These are phyloP conservation scores for Odontophorus gujanensis DNA, from an alignment of 2,113 vertebrate genomes.

Conservation along the genomic window DNA sequence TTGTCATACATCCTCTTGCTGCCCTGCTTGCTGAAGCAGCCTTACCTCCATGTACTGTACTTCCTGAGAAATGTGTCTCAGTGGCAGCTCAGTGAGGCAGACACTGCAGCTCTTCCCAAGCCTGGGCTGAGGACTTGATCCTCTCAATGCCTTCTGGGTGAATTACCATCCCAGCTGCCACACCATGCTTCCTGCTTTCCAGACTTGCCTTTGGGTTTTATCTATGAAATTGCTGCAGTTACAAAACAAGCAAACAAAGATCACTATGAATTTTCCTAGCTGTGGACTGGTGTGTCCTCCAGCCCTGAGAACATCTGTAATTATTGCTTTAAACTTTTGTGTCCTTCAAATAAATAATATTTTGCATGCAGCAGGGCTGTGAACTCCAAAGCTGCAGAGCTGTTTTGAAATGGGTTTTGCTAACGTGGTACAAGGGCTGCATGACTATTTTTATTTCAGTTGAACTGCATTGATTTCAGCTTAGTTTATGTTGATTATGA, in stretches of 20 bases:
- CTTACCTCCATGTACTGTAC: neutral
- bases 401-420: neutral
- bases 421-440: neutral
- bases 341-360: neutral
- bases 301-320: neutral
- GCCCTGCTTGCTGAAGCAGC: neutral
- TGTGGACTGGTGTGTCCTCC: neutral
- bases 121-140: fast-evolving
- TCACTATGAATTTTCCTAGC: neutral
- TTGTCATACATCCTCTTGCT: fast-evolving
- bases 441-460: neutral
- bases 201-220: neutral
- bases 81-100: fast-evolving
- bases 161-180: neutral
- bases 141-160: neutral
- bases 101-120: no score
- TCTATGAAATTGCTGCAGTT: neutral
- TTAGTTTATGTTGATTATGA: conserved; percentile 18
- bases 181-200: neutral
- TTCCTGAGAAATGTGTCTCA: neutral
- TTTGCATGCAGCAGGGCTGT: neutral
- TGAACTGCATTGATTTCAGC: neutral
- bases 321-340: neutral
- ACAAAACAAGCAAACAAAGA: neutral
- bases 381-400: neutral